phyloP scores from a whole-genome alignment of 2,888 invertebrate species.

The Gymnocheta viridis region DNA sequence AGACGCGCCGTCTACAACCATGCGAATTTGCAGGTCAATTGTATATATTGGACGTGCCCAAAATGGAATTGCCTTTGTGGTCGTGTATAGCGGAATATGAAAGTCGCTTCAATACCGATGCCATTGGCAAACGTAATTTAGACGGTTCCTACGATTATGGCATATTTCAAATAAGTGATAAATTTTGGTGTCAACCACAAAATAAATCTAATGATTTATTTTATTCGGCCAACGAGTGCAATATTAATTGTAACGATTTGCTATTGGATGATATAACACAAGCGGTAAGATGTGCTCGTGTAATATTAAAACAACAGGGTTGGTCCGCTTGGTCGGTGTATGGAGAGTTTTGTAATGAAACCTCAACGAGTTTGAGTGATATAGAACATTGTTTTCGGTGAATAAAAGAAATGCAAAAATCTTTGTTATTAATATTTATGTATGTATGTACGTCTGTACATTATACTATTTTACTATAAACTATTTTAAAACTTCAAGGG shows the following conservation, averaged over 20 bases:
- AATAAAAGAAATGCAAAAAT: background rate
- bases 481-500: too few species aligned
- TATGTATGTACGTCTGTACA: background rate
- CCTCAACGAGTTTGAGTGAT: constrained; percentile 69
- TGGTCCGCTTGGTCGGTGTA: constrained; percentile 80
- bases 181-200: constrained; percentile 79
- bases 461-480: too few species aligned
- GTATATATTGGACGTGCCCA: constrained; percentile 79
- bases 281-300: constrained; percentile 77
- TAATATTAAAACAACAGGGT: constrained; percentile 78
- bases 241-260: constrained; percentile 77
- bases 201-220: constrained; percentile 69
- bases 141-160: constrained; percentile 83
- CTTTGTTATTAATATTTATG: too few species aligned
- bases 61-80: constrained; percentile 77
- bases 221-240: constrained; percentile 77
- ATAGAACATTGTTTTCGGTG: constrained; percentile 60
- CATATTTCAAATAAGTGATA: constrained; percentile 81
- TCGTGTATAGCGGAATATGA: constrained; percentile 79
- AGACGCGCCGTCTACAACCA: constrained; percentile 73
- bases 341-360: constrained; percentile 77
- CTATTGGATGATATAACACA: constrained; percentile 78
- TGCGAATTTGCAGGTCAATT: constrained; percentile 78
- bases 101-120: constrained; percentile 82
- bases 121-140: constrained; percentile 82